Evolutionary conservation across 2,113 vertebrate species (phyloP).

Genomic region (Malaclemys terrapin): DNA sequence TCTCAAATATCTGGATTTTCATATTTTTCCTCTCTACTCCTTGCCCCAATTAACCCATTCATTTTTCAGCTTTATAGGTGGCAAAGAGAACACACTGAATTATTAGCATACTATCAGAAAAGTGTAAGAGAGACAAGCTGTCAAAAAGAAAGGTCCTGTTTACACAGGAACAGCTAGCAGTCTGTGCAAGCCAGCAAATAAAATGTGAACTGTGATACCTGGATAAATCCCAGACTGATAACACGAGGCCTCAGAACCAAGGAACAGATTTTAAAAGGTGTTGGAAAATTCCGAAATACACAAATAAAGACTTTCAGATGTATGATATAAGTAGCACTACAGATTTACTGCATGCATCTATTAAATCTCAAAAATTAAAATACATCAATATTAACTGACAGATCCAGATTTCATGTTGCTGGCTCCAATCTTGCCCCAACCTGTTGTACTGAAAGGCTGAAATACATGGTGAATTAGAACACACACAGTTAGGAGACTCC

Average conservation of each 20-base stretch:
- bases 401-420: neutral
- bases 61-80: neutral
- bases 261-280: neutral
- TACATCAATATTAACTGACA: neutral
- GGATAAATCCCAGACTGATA: neutral
- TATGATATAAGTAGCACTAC: neutral
- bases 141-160: neutral
- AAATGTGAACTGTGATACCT: rapidly evolving
- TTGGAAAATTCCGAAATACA: neutral
- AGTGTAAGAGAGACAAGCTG: neutral
- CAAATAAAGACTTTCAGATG: rapidly evolving
- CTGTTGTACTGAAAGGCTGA: conserved; percentile 19
- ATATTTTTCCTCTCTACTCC: neutral
- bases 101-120: neutral
- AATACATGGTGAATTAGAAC: neutral
- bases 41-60: conserved; percentile 47
- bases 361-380: neutral
- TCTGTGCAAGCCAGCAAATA: neutral
- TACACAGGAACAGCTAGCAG: neutral
- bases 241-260: conserved; percentile 20
- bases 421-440: neutral
- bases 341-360: neutral
- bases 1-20: neutral
- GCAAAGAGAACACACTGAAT: neutral
- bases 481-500: neutral